Conservation (phyloP, 2,113 vertebrate genomes). For the Barbus barbus region DNA sequence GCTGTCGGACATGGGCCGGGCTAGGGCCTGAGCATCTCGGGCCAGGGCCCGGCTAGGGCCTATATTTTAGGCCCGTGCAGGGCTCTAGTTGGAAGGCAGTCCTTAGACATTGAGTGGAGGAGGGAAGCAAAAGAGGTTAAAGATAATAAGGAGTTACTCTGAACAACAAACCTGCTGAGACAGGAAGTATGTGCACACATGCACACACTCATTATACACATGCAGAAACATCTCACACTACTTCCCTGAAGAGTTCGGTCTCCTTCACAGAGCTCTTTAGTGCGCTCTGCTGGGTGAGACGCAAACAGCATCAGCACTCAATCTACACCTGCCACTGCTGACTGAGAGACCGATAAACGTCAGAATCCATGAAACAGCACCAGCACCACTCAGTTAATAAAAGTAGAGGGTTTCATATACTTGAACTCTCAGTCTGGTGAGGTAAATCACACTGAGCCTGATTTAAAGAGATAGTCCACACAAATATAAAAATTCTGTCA, state of each 20-base stretch:
- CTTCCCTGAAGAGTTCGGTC: not conserved
- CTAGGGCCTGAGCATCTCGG: no score
- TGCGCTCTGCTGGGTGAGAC: conserved; percentile 22
- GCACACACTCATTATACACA: not conserved
- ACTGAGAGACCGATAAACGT: not conserved
- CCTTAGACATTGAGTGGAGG: not conserved
- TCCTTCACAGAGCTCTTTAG: not conserved
- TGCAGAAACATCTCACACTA: not conserved
- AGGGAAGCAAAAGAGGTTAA: not conserved
- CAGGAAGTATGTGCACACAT: not conserved
- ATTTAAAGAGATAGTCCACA: not conserved
- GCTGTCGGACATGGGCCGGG: no score
- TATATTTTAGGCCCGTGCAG: no score
- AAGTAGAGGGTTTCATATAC: no score
- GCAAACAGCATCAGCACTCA: not conserved
- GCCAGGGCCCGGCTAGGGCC: no score
- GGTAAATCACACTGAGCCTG: no score
- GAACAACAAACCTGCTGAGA: not conserved
- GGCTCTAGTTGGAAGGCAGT: no score
- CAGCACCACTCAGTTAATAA: not conserved
- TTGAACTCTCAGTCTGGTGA: no score
- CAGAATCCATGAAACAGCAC: not conserved
- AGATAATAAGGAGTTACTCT: conserved; percentile 20
- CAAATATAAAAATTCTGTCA: no score
- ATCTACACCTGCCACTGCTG: not conserved